Conservation (phyloP, 2,888 invertebrate species). For the Lucinisca nassula region DNA sequence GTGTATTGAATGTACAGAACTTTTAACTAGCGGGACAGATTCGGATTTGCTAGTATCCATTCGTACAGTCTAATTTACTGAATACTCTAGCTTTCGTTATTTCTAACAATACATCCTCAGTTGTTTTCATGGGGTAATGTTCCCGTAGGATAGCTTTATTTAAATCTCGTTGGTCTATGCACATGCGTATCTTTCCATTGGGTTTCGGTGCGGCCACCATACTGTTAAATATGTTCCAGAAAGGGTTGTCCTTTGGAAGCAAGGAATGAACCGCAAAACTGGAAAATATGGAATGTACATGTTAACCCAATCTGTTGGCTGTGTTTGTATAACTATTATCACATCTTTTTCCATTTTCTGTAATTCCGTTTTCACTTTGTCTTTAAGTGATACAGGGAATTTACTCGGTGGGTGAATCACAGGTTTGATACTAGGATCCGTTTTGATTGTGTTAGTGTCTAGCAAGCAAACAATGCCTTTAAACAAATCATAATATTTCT, state of each 20-base stretch:
- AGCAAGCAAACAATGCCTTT: constrained; percentile 58
- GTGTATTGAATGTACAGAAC: constrained; percentile 53
- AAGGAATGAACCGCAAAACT: too few relatives aligned
- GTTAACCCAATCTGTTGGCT: constrained; percentile 71
- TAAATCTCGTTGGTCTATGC: constrained; percentile 55
- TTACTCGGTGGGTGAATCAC: constrained; percentile 60
- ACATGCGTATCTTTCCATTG: constrained; percentile 40
- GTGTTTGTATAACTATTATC: constrained; percentile 56
- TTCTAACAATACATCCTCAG: constrained; percentile 51
- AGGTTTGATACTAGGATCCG: constrained; percentile 52
- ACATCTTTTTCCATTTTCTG: constrained; percentile 50
- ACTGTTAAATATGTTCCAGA: too few relatives aligned
- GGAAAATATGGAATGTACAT: too few relatives aligned
- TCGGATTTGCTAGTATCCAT: too few relatives aligned
- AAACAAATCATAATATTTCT: constrained; percentile 30
- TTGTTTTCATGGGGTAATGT: constrained; percentile 57
- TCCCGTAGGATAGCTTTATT: constrained; percentile 46
- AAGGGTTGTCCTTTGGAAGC: too few relatives aligned
- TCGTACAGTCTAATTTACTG: constrained; percentile 31
- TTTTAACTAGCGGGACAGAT: too few relatives aligned
- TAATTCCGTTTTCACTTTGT: constrained; percentile 61
- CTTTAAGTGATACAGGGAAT: constrained; percentile 57
- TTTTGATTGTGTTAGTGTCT: constrained; percentile 31
- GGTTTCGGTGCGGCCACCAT: too few relatives aligned
- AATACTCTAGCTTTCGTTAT: constrained; percentile 54